phyloP scores from a whole-genome alignment of 2,888 invertebrate species.

The Ditylenchus weischeri region DNA sequence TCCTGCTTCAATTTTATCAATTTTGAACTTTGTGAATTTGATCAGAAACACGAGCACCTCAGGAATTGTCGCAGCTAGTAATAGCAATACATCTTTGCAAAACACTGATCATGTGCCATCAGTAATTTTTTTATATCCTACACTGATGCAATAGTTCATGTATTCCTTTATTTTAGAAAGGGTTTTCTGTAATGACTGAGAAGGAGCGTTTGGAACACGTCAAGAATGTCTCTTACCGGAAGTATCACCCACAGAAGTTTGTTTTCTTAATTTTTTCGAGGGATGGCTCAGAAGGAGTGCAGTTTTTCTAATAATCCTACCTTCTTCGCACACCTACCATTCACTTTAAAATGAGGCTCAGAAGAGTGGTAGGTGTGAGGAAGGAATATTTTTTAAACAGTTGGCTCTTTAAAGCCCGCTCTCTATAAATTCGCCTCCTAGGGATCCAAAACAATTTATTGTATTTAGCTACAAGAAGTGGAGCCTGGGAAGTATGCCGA shows the following conservation, averaged over 20 bases:
- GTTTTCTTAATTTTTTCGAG: neutral
- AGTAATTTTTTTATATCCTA: too few species aligned
- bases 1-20: too few species aligned
- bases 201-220: slow-evolving; percentile 95
- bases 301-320: too few species aligned
- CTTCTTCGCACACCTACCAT: too few species aligned
- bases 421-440: neutral
- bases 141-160: neutral
- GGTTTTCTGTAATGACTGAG: slow-evolving; percentile 78
- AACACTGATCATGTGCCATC: slow-evolving; percentile 13
- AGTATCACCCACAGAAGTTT: slow-evolving; percentile 93
- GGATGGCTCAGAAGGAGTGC: too few species aligned
- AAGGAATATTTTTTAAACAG: too few species aligned
- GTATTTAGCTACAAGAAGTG: slow-evolving; percentile 22
- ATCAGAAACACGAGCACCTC: slow-evolving; percentile 33
- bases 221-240: slow-evolving; percentile 93
- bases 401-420: too few species aligned
- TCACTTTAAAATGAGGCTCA: too few species aligned
- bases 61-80: slow-evolving; percentile 25
- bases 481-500: slow-evolving; percentile 67
- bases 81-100: neutral
- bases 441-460: neutral
- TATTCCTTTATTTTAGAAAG: slow-evolving; percentile 38
- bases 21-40: neutral
- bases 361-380: too few species aligned